Conservation (phyloP, 2,888 invertebrate species). For the Cheilosia variabilis region DNA sequence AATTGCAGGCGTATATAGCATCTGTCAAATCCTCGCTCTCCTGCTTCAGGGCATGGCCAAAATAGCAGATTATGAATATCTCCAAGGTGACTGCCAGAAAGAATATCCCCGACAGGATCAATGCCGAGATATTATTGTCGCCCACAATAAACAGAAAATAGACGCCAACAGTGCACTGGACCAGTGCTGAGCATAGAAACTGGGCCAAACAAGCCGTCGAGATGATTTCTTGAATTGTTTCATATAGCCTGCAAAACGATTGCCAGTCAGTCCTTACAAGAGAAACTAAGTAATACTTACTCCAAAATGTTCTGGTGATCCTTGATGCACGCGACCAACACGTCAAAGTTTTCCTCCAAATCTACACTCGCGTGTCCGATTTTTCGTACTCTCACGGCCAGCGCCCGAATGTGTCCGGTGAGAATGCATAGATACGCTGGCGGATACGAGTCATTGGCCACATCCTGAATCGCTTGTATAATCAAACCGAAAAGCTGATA, state of each 20-base stretch:
- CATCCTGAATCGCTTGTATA: slow-evolving; percentile 80
- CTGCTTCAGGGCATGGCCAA: slow-evolving; percentile 84
- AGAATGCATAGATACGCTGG: slow-evolving; percentile 80
- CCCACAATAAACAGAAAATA: slow-evolving; percentile 83
- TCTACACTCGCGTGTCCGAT: slow-evolving; percentile 75
- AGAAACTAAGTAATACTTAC: slow-evolving; percentile 64
- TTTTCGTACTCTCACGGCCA: slow-evolving; percentile 78
- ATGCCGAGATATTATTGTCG: slow-evolving; percentile 77
- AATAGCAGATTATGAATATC: slow-evolving; percentile 85
- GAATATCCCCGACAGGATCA: slow-evolving; percentile 80
- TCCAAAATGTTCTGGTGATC: slow-evolving; percentile 79
- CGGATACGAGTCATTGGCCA: slow-evolving; percentile 81
- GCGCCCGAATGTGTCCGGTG: slow-evolving; percentile 79
- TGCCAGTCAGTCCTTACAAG: not conserved
- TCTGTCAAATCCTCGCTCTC: slow-evolving; percentile 85
- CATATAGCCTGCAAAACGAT: slow-evolving; percentile 82
- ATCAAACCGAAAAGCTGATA: slow-evolving; percentile 80
- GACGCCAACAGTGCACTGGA: slow-evolving; percentile 83
- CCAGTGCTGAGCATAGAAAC: slow-evolving; percentile 84
- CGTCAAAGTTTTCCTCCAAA: slow-evolving; percentile 67
- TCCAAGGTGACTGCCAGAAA: slow-evolving; percentile 85
- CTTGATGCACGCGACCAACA: slow-evolving; percentile 78
- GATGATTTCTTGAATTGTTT: slow-evolving; percentile 84
- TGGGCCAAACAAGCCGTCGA: slow-evolving; percentile 85
- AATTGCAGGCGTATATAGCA: slow-evolving; percentile 85